Percentiles rank a stretch among this genome's conserved stretches.
phyloP scores from a whole-genome alignment of 2,113 vertebrate genomes.

The Seriola rivoliana region DNA sequence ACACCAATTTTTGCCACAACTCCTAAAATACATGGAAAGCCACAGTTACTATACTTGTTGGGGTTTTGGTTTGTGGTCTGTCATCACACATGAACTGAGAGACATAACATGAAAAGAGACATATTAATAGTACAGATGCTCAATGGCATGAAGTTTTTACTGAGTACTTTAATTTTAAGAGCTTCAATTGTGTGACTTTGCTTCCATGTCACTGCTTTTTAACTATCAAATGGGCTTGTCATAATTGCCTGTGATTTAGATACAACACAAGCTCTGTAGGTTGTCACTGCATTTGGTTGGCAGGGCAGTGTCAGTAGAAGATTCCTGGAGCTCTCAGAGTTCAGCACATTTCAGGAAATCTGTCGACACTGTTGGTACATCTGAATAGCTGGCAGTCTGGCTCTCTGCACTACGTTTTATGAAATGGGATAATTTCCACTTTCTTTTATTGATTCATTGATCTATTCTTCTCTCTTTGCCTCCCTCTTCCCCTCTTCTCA shows the following conservation, averaged over 20 bases:
- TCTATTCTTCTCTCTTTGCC: background rate
- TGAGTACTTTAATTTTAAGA: background rate
- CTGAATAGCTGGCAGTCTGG: background rate
- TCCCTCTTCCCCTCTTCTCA: background rate
- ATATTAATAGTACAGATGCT: background rate
- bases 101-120: background rate
- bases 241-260: background rate
- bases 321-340: background rate
- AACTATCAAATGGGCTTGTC: too few species aligned
- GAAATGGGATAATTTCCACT: slow-evolving; percentile 24
- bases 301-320: background rate
- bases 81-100: background rate
- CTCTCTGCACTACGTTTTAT: slow-evolving; percentile 17
- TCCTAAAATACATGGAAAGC: slow-evolving; percentile 20
- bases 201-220: background rate
- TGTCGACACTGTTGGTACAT: background rate
- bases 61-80: slow-evolving; percentile 9
- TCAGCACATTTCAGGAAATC: slow-evolving; percentile 8
- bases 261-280: background rate
- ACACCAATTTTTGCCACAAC: background rate
- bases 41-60: background rate
- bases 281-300: background rate
- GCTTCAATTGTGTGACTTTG: background rate
- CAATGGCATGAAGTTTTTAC: background rate
- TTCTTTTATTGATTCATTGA: slow-evolving; percentile 37